Conservation (phyloP, 2,797 vertebrate genomes). For the Mormyrus proboscirostris region DNA sequence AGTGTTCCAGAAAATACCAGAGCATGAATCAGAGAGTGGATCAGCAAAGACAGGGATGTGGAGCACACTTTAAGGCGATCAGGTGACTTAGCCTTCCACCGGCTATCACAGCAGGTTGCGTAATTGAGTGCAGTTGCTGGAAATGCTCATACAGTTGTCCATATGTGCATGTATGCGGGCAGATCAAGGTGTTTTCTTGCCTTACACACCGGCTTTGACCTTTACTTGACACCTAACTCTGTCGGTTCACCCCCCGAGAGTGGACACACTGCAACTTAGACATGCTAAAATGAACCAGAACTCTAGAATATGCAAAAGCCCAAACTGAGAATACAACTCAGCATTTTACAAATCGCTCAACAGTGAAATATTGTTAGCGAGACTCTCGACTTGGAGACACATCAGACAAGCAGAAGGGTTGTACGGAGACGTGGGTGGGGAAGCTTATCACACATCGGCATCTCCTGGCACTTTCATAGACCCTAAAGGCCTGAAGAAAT, state of each 20-base stretch:
- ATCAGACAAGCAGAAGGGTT: not conserved
- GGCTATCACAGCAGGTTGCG: not conserved
- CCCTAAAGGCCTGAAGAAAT: not conserved
- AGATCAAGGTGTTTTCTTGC: not conserved
- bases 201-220: not conserved
- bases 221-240: not conserved
- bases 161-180: not conserved
- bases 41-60: not conserved
- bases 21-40: not conserved
- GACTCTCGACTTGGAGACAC: not conserved
- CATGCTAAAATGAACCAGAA: not conserved
- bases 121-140: not conserved
- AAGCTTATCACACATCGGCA: not conserved
- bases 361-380: not conserved
- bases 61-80: not conserved
- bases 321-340: not conserved
- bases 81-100: not conserved
- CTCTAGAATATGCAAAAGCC: slow-evolving; percentile 13
- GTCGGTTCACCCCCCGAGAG: not conserved
- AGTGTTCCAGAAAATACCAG: not conserved
- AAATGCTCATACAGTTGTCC: not conserved
- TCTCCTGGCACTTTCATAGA: not conserved
- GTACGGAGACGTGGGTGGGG: not conserved
- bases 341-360: not conserved
- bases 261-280: not conserved